Evolutionary conservation across 1,140 invertebrate genomes (phyloP), one percentile per base, ranked within the genome.

Genomic region (Drosophila kurseongensis): DNA sequence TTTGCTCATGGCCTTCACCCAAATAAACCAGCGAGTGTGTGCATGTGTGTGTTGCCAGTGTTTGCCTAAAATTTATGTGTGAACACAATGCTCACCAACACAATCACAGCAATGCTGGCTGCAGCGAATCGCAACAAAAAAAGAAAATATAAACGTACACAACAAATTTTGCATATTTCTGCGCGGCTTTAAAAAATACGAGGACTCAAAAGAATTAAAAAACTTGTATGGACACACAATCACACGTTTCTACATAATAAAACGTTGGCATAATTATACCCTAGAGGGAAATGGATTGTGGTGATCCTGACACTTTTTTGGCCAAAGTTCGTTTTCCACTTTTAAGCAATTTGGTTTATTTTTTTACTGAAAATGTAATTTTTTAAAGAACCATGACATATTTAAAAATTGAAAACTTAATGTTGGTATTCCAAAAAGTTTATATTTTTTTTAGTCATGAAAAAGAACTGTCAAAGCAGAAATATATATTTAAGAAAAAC

Each of bases 41-140:
- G 29, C 36, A 55, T 52, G 45, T 66, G 56, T 50, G 44, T 56
- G 60, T 78, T 35, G 27, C 62, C 65, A 69, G 60, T 81, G 82
- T 65, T 85, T 78, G 78, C 79, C 75, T 88, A 83, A 86, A 89
- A 88, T 88, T 77, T 88, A 88, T 88, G 79, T 83, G 76, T 48
- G 66, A 80, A 75, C 80, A 88, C 83, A 88, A 83, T 83, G 67
- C 78, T 79, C 62, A 56, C 58, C 73, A 75, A 38, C 59, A 75
- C 41, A 54, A 55, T 29, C 36, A 14, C 23, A 23, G 36, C 32
- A 36, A 36, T 35, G 52, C 55, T 56, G 23, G 54, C 56, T 62
- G 81, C 67, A 83, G 80, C 74, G 77, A 81, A 78, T 29, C 48
- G 62, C 67, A 45, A 32, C 29, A 32, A 69, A 73, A 73, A 73